These are phyloP conservation scores for Anhinga anhinga DNA, from an alignment of 2,113 vertebrate species.

Conservation along the genomic window DNA sequence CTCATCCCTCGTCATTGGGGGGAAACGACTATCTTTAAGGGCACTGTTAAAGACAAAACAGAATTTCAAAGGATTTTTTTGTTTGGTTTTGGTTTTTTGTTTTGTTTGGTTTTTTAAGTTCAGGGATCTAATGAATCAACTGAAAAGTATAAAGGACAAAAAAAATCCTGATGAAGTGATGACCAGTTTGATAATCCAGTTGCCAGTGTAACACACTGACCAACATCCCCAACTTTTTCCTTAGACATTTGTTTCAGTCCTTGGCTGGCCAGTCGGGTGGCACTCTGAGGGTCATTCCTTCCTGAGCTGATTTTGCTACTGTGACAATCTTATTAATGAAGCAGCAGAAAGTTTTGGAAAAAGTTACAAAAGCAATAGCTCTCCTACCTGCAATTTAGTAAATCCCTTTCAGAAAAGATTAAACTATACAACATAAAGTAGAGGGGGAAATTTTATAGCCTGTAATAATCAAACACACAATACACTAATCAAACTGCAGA, in stretches of 20 bases:
- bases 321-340: not conserved
- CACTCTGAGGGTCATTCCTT: not conserved
- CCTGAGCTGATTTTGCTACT: not conserved
- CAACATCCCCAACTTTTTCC: not conserved
- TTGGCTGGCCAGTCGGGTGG: not conserved
- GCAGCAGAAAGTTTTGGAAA: not conserved
- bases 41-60: conserved; percentile 85
- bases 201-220: not conserved
- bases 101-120: not conserved
- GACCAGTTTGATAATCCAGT: not conserved
- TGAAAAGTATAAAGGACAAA: conserved; percentile 2
- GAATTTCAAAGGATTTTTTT: conserved; percentile 54
- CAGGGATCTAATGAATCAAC: conserved; percentile 27
- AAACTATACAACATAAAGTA: not conserved
- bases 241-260: not conserved
- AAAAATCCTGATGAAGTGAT: not conserved
- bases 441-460: not conserved
- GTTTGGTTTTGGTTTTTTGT: not conserved
- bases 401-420: not conserved
- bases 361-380: not conserved
- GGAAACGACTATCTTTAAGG: conserved; percentile 99
- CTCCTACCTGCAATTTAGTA: not conserved
- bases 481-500: not conserved
- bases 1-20: conserved; percentile 99
- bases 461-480: not conserved